Evolutionary conservation across 2,888 invertebrate species (phyloP).

Genomic region (Drosophila paranaensis): DNA sequence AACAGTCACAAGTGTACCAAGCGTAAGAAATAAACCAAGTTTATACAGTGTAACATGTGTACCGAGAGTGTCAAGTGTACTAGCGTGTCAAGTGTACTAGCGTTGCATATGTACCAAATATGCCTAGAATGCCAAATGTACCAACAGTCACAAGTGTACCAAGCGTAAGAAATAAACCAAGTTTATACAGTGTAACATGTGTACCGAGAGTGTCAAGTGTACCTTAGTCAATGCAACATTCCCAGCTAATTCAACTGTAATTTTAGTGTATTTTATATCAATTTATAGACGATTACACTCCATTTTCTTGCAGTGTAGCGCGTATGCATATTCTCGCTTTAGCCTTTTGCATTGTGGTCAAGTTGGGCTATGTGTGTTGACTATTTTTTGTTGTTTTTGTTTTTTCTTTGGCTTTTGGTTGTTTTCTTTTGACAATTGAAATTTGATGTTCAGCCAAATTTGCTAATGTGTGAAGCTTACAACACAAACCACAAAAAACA

Average conservation of each 20-base stretch:
- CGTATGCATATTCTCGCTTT: conserved; percentile 12
- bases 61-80: neutral
- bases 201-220: neutral
- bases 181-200: neutral
- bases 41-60: neutral
- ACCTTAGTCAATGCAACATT: neutral
- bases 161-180: neutral
- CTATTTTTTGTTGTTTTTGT: neutral
- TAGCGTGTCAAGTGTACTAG: neutral
- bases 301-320: conserved; percentile 24
- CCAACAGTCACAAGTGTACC: neutral
- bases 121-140: neutral
- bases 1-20: neutral
- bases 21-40: neutral
- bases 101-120: neutral
- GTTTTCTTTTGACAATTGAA: conserved; percentile 26
- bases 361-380: neutral
- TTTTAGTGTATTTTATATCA: neutral
- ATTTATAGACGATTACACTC: neutral
- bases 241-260: neutral
- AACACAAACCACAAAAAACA: conserved; percentile 44
- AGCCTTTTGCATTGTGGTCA: conserved; percentile 9
- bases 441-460: conserved; percentile 54
- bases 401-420: conserved; percentile 7
- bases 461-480: conserved; percentile 66